A percentile compares a stretch with the other conserved stretches of the same genome.
These are phyloP conservation scores for Enteromius trimaculatus DNA, from an alignment of 2,797 vertebrate species.

Conservation along the genomic window DNA sequence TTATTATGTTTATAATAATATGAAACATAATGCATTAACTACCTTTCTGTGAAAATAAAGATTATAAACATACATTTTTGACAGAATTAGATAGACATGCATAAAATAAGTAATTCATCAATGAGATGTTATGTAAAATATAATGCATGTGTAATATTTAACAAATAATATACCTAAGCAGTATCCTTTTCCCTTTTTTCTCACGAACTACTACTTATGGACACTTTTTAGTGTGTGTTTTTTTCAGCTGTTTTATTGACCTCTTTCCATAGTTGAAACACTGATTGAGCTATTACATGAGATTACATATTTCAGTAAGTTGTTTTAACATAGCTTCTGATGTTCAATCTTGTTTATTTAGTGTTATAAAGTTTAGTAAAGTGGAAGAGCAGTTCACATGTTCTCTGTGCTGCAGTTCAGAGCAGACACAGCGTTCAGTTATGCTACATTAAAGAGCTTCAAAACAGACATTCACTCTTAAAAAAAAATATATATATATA, in stretches of 20 bases:
- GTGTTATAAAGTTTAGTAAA: background rate
- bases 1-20: background rate
- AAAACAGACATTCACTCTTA: background rate
- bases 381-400: background rate
- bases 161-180: background rate
- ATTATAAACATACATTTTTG: background rate
- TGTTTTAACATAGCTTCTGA: background rate
- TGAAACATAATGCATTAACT: background rate
- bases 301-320: slow-evolving; percentile 1
- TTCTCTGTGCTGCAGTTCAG: background rate
- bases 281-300: background rate
- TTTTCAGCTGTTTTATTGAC: background rate
- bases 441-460: background rate
- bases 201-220: background rate
- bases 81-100: background rate
- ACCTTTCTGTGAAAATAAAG: background rate
- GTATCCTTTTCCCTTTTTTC: background rate
- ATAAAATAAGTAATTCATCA: background rate
- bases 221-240: background rate
- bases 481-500: too few species aligned
- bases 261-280: background rate
- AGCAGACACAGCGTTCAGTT: background rate
- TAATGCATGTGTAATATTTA: background rate
- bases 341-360: background rate
- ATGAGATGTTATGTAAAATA: background rate